Base-by-base conservation (phyloP, 2,888 invertebrate species). In the Anagyrus pseudococci region DNA sequence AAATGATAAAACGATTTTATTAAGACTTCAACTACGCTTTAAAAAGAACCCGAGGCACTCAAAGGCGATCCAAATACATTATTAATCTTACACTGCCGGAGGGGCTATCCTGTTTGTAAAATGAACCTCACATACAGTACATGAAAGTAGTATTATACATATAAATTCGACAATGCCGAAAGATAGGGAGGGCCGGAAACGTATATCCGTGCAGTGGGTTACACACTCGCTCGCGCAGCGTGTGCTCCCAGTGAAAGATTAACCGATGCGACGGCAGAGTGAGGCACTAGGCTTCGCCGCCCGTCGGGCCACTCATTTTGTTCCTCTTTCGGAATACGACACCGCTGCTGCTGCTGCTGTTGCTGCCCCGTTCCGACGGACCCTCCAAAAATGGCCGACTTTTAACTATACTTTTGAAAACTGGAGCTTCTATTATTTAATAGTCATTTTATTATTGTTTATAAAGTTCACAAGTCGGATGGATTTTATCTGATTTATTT, bases 221-320 rank as follows among this genome's bases (percentile, higher is more conserved):
- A 10, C 29, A 33, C 26, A 23, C n/a, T 7, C n/a, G 19, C 4
- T 1, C 13, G 41, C 46, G 43, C 43, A 59, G 56, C 54, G 37
- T 60, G 56, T 61, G 58, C 49, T 29, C 46, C 44, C 44, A 25
- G 33, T n/a, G 50, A 59, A 44, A 61, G 58, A 67, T 63, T 65
- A 65, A 67, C 62, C 61, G 63, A 50, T 53, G 52, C 60, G 60
- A 67, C 65, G 67, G 63, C 52, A 55, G 54, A 56, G 25, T 25
- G 20, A 23, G 25, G 19, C 29, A 20, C 8, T 41, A 8, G 17
- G 2, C 43, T 19, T 46, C 29, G 64, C 53, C 44, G 53, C 57
- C 65, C 59, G 58, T 55, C 61, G 65, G 56, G 29, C 10, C 53
- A 57, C 61, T 65, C 61, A 65, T 65, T 65, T 65, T 57, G 40